Percentiles rank a stretch among this genome's conserved stretches.
phyloP scores from a whole-genome alignment of 2,797 vertebrate species.

The Sebastes diploproa region DNA sequence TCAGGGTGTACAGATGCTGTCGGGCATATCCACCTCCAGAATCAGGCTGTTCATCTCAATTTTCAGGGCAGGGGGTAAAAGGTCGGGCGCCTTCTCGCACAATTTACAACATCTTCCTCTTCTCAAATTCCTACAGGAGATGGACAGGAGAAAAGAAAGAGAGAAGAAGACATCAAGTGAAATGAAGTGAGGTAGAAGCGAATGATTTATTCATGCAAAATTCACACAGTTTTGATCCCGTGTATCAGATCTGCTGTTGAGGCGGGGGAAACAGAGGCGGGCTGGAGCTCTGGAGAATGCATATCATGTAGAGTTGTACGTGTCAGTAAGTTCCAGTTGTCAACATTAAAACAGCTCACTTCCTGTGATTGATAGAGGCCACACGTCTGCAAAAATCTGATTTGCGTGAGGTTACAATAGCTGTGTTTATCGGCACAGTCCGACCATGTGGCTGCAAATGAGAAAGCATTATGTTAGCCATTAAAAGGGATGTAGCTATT shows the following conservation, averaged over 20 bases:
- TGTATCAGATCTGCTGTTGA: constrained; percentile 51
- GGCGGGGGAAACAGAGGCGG: constrained; percentile 7
- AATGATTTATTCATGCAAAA: constrained; percentile 73
- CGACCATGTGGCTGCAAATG: constrained; percentile 66
- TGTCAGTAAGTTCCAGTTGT: constrained; percentile 49
- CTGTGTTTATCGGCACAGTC: constrained; percentile 53
- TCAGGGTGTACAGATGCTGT: constrained; percentile 44
- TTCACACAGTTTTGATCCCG: constrained; percentile 64
- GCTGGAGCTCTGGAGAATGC: constrained; percentile 48
- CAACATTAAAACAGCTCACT: constrained; percentile 58
- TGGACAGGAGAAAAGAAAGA: constrained; percentile 44
- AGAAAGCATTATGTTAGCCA: constrained; percentile 70
- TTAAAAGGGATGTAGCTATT: constrained; percentile 77
- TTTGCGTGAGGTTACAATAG: constrained; percentile 42
- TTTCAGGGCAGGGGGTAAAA: constrained; percentile 40
- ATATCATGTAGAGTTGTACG: constrained; percentile 26
- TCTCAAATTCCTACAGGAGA: constrained; percentile 93
- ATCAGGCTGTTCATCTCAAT: constrained; percentile 60
- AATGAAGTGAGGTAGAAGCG: constrained; percentile 50
- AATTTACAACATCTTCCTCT: constrained; percentile 94
- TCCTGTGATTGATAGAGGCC: constrained; percentile 45
- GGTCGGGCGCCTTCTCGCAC: constrained; percentile 37
- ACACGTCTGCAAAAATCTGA: constrained; percentile 43
- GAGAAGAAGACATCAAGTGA: constrained; percentile 35
- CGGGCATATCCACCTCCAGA: constrained; percentile 52